Conservation (phyloP, 2,113 vertebrate genomes). For the Platycercus adscitus region DNA sequence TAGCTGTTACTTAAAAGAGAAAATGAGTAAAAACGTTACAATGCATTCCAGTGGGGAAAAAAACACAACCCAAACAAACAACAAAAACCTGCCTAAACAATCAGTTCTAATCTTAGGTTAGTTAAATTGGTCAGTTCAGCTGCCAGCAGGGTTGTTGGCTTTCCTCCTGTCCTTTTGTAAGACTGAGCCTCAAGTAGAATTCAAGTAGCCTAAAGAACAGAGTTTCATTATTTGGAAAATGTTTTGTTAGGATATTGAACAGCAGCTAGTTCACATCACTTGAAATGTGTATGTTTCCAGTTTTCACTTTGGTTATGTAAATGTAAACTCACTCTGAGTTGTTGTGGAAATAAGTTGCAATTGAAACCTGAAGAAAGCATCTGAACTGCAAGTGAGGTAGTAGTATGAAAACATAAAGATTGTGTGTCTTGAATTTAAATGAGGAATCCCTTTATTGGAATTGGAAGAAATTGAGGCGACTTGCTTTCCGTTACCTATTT, state of each 20-base stretch:
- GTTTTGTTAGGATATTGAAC: neutral
- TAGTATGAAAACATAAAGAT: neutral
- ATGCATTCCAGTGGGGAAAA: neutral
- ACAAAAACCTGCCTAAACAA: neutral
- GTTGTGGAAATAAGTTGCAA: conserved; percentile 6
- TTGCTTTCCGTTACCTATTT: neutral
- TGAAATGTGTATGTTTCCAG: neutral
- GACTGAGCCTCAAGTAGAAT: neutral
- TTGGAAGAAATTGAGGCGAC: neutral
- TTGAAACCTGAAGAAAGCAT: neutral
- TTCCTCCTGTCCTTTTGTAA: neutral
- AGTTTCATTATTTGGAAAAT: neutral
- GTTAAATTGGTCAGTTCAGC: neutral
- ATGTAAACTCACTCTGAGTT: conserved; percentile 1
- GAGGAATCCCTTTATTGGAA: neutral
- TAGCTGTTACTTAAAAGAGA: conserved; percentile 22
- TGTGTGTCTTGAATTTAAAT: neutral
- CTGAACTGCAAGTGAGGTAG: conserved; percentile 13
- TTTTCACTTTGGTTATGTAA: conserved; percentile 23
- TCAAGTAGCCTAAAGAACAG: neutral
- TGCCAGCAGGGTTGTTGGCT: neutral
- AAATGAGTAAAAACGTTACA: neutral
- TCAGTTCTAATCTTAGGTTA: neutral
- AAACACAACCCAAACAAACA: neutral
- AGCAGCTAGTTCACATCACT: neutral